phyloP scores from a whole-genome alignment of 2,888 invertebrate species.

The Rotaria sp. region DNA sequence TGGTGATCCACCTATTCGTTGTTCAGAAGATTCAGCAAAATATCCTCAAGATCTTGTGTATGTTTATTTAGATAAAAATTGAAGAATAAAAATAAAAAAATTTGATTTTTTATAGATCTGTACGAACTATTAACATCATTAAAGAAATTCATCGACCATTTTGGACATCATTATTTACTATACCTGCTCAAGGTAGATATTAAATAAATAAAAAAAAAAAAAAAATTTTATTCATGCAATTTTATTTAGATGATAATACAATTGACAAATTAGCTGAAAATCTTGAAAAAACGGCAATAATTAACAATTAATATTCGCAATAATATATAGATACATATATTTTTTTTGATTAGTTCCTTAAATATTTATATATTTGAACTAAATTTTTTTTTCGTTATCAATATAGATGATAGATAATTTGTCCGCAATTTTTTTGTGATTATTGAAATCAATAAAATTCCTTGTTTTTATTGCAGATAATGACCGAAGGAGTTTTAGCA shows the following conservation, averaged over 20 bases:
- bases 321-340: neutral
- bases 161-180: neutral
- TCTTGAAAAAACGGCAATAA: neutral
- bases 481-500: neutral
- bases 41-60: conserved; percentile 7
- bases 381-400: too few relatives aligned
- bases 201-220: neutral
- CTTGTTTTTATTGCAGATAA: neutral
- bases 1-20: neutral
- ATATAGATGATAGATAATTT: neutral
- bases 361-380: neutral
- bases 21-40: neutral
- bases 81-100: neutral
- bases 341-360: neutral
- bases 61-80: neutral
- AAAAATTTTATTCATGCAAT: neutral
- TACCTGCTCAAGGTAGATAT: neutral
- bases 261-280: neutral
- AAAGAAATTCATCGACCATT: conserved; percentile 1
- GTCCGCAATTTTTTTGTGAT: neutral
- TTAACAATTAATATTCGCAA: neutral
- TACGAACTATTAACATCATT: neutral
- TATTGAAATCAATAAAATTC: too few relatives aligned
- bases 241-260: neutral
- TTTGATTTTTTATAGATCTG: neutral